These are phyloP conservation scores for Apantesis nais DNA, from an alignment of 2,888 invertebrate genomes.

Conservation along the genomic window DNA sequence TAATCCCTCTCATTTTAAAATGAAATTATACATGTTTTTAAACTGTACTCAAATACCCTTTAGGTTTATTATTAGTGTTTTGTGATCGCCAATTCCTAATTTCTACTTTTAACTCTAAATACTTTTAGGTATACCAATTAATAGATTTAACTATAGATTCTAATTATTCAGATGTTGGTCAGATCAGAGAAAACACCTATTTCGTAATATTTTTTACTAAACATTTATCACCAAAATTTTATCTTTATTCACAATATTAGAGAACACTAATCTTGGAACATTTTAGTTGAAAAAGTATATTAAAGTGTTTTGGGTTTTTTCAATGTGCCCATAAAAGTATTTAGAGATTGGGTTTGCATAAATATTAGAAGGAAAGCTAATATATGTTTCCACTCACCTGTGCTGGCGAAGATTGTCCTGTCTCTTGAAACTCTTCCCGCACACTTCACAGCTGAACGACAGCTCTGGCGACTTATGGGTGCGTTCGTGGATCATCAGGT, in stretches of 20 bases:
- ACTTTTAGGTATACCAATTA: background rate
- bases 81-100: no score
- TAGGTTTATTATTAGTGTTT: background rate
- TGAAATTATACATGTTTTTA: background rate
- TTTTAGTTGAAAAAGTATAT: background rate
- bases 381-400: constrained; percentile 87
- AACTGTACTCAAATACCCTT: background rate
- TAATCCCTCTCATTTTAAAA: background rate
- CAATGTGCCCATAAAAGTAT: background rate
- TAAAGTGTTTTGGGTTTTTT: background rate
- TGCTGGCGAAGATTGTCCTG: constrained; percentile 98
- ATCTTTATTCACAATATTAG: background rate
- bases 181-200: background rate
- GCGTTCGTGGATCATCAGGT: constrained; percentile 98
- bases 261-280: background rate
- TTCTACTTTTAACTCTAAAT: background rate
- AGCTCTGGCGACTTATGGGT: constrained; percentile 98
- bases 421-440: constrained; percentile 98
- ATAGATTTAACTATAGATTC: background rate
- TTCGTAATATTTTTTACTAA: background rate
- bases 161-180: background rate
- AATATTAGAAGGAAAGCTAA: constrained; percentile 3
- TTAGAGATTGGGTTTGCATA: background rate
- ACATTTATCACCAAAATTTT: background rate
- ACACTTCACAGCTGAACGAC: constrained; percentile 98